Base-by-base conservation (phyloP, 2,113 vertebrate genomes). In the Paradoxurus hermaphroditus region DNA sequence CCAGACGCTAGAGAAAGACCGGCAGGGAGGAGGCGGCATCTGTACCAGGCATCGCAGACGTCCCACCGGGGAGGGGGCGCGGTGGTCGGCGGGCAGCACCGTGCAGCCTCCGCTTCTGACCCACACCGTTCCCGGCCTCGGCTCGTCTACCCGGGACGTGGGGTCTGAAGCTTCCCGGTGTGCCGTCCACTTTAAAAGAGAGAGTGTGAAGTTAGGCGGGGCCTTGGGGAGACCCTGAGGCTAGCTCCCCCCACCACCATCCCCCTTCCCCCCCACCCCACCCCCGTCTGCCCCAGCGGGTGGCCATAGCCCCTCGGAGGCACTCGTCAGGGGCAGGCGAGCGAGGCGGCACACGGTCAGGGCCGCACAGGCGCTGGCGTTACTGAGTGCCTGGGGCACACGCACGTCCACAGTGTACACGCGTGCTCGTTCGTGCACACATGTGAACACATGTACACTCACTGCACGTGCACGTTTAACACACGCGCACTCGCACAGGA, bases 241-340 rank as follows among this genome's bases (percentile, higher is more conserved):
- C 44, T 9, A 1, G 11, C 18, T 14, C 39, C 41, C 62, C 27
- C 6, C 18, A 9, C 39, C 41, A 46, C 27, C 6, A 16, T 18
- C 25, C n/a, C n/a, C n/a, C n/a, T n/a, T n/a, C n/a, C n/a, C n/a
- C n/a, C n/a, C n/a, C n/a, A n/a, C n/a, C n/a, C n/a, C 18, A 9
- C 39, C 41, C 62, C 27, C 6, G 25, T 18, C 25, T 1, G 73
- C 23, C 75, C 86, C n/a, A 7, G 25, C 2, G 15, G 73, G 44
- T 1, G 25, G 7, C 0, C 2, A 4, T 1, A 1, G 41, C 23
- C 14, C 25, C 75, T 4, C 0, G 1, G 23, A 19, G 9, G 4
- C 25, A 7, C 44, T 0, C 15, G 2, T 14, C 23, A 5, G 62
- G 19, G 12, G 51, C 44, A 13, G 34, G 0, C 11, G 18, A 1